These are phyloP conservation scores for Apus apus DNA, from an alignment of 2,113 vertebrate genomes.

Conservation along the genomic window DNA sequence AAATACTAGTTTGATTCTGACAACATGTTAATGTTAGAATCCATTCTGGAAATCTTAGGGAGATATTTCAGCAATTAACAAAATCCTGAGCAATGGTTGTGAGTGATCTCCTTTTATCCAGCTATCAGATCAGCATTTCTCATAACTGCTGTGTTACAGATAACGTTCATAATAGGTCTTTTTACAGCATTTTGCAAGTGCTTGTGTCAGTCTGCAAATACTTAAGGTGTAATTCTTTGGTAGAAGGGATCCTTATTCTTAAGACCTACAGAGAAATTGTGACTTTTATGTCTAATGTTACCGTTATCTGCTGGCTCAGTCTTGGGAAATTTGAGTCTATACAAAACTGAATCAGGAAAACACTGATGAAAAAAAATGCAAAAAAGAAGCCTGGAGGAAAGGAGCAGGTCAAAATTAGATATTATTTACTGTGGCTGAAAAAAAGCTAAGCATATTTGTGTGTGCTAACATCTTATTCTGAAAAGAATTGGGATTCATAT, in stretches of 20 bases:
- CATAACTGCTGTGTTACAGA: neutral
- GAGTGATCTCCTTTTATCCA: neutral
- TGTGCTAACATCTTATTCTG: neutral
- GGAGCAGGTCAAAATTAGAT: neutral
- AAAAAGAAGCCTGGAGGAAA: neutral
- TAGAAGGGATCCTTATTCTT: neutral
- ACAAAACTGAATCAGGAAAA: neutral
- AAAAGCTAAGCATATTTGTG: neutral
- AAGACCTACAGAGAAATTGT: neutral
- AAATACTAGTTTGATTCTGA: neutral
- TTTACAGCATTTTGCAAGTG: neutral
- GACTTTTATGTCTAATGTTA: neutral
- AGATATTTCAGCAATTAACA: neutral
- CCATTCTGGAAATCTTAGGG: neutral
- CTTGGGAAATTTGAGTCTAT: neutral
- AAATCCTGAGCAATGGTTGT: neutral
- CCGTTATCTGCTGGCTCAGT: neutral
- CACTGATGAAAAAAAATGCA: neutral
- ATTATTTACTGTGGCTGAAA: neutral
- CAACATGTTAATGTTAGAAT: rapidly evolving
- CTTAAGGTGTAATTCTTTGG: neutral
- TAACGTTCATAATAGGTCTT: neutral
- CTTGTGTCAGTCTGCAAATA: neutral
- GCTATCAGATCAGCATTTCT: neutral
- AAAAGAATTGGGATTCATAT: neutral